Conservation (phyloP, 2,113 vertebrate genomes). For the Poeciliopsis turrubarensis region DNA sequence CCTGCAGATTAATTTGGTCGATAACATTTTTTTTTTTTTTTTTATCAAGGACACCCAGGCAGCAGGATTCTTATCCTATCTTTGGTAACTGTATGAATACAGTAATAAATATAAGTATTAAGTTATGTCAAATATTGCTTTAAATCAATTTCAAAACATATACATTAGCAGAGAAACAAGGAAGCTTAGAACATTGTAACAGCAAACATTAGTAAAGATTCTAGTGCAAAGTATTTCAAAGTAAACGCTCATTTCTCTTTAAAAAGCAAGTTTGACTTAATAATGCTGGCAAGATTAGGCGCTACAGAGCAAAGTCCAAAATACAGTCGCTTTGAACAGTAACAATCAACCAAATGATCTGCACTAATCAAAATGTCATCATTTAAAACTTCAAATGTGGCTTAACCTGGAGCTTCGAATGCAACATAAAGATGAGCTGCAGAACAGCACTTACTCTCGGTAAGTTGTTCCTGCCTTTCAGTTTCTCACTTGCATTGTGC, state of each 20-base stretch:
- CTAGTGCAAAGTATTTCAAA: not conserved
- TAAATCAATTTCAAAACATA: not conserved
- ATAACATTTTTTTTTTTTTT: not conserved
- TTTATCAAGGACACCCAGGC: not conserved
- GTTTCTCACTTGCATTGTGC: slow-evolving; percentile 1
- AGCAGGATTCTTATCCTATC: not conserved
- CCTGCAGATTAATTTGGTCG: not conserved
- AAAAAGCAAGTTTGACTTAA: not conserved
- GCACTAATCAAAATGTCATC: not conserved
- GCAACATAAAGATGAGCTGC: not conserved
- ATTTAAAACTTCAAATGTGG: not conserved
- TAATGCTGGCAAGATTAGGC: slow-evolving; percentile 1
- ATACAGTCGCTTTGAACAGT: not conserved
- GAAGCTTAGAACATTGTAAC: not conserved
- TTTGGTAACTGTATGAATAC: slow-evolving; percentile 5
- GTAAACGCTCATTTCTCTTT: not conserved
- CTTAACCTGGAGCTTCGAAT: no score
- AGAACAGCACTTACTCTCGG: not conserved
- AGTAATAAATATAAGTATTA: not conserved
- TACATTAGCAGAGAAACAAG: not conserved
- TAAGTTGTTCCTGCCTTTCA: not conserved
- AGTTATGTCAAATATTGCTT: not conserved
- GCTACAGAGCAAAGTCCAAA: not conserved
- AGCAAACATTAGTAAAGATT: not conserved
- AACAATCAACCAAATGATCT: not conserved